Evolutionary conservation across 2,113 vertebrate genomes (phyloP).

Genomic region (Phylloscopus trochilus): DNA sequence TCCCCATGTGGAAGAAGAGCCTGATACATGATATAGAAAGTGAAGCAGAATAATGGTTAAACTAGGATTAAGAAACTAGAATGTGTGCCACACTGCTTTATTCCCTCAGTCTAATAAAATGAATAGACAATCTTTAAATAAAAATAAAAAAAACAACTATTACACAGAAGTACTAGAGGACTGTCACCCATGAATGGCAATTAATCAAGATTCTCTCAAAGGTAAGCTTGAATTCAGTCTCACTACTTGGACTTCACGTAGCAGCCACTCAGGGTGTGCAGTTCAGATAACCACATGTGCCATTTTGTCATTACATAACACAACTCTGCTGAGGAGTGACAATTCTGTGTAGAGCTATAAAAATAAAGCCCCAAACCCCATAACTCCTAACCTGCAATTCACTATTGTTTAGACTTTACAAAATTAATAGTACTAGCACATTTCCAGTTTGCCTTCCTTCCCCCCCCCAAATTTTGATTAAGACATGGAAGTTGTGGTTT

Average conservation of each 20-base stretch:
- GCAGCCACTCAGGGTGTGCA: neutral
- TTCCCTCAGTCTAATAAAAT: neutral
- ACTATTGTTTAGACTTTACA: neutral
- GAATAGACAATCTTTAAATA: neutral
- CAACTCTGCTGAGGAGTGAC: neutral
- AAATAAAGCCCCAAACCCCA: neutral
- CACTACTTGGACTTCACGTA: neutral
- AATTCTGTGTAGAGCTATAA: neutral
- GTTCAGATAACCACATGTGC: rapidly evolving
- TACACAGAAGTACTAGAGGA: neutral
- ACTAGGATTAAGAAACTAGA: neutral
- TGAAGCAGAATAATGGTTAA: neutral
- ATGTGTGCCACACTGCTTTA: neutral
- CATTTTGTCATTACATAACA: neutral
- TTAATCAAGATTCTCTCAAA: neutral
- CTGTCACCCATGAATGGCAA: neutral
- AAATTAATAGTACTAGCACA: neutral
- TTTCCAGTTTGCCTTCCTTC: neutral
- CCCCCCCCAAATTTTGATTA: neutral
- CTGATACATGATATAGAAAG: neutral
- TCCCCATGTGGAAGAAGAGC: neutral
- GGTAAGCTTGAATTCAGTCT: neutral
- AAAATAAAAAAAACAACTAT: neutral
- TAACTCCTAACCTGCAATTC: neutral
- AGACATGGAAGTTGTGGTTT: neutral